Base-by-base conservation (phyloP, 2,888 invertebrate genomes). In the Lochmaea capreae region DNA sequence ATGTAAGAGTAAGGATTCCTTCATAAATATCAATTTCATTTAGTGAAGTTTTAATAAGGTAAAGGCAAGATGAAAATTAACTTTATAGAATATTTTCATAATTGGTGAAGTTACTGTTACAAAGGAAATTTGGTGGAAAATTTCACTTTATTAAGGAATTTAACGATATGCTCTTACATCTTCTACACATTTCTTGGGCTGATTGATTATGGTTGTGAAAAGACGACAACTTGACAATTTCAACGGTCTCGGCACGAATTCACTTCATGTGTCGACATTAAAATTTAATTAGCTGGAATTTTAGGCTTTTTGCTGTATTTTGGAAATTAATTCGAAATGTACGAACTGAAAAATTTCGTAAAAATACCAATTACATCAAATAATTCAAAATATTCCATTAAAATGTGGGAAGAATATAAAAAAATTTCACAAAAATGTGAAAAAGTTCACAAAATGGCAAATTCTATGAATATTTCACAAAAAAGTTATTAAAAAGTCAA, bases 21-120 rank as follows among this genome's bases (percentile, higher is more conserved):
- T 61, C 49, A 62, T 61, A 67, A 72, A 72, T 72, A 72, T 65
- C 42, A 59, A 72, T 67, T 72, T 67, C 12, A 33, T 39, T 61
- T 61, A 67, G 52, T 49, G 11, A 72, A 72, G 61, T 62, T 63
- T 67, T 57, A 66, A 72, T 67, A 43, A 63, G 57, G 63, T 59
- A 63, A 3, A 54, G 62, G 61, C 39, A 39, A 18, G 67, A 58
- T 49, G 49, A 26, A 59, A 58, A 62, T 18, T 63, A 67, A 63
- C 63, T 72, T 52, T 54, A 61, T n/a, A 22, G 54, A 63, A 72
- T 26, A 67, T 63, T 67, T 67, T 62, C 62, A 39, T 54, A 62
- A 72, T 63, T 67, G 67, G 61, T 42, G 22, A 49, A 54, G 66
- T 52, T 71, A 71, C 26, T 49, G 57, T 63, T 67, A 67, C 67